phyloP scores from a whole-genome alignment of 2,888 invertebrate genomes.

The Thysanoteuthis rhombus region DNA sequence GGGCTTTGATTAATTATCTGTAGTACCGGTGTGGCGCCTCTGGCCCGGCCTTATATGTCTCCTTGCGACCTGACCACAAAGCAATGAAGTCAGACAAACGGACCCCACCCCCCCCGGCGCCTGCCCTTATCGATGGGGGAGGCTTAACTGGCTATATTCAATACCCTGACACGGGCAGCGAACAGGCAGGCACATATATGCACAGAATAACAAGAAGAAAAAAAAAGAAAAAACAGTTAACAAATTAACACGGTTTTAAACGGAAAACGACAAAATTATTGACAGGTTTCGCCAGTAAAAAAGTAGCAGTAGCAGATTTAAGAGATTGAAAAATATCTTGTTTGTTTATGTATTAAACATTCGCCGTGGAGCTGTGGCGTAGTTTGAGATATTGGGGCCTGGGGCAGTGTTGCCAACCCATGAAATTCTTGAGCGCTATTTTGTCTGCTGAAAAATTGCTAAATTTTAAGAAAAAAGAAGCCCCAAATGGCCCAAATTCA shows the following conservation, averaged over 20 bases:
- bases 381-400: no score
- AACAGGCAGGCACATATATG: not conserved
- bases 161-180: not conserved
- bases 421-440: no score
- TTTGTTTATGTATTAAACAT: no score
- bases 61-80: not conserved
- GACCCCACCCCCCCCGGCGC: no score
- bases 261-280: not conserved
- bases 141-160: conserved; percentile 12
- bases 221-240: not conserved
- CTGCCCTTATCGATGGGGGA: not conserved
- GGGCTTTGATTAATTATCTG: not conserved
- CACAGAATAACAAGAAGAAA: not conserved
- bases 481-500: no score
- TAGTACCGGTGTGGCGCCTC: not conserved
- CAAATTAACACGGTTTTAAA: not conserved
- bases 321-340: no score
- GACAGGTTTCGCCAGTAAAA: not conserved
- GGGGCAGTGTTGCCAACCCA: no score
- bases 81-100: not conserved
- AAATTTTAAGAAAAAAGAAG: no score
- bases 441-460: no score
- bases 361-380: no score
- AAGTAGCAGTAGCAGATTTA: no score
- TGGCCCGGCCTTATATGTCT: not conserved